Conservation (phyloP, 2,113 vertebrate species). For the Balaeniceps rex region DNA sequence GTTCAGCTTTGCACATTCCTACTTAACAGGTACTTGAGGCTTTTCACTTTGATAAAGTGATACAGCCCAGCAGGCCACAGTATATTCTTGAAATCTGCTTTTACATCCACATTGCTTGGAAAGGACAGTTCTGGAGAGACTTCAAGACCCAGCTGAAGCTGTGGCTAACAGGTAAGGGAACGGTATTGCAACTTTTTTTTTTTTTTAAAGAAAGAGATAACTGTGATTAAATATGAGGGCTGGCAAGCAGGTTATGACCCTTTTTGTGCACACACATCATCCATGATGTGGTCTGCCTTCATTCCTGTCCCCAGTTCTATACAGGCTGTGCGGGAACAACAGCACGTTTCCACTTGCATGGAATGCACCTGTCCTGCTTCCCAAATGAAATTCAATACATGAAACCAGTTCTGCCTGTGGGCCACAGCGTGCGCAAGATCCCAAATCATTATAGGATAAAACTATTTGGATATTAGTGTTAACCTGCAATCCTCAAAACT, state of each 20-base stretch:
- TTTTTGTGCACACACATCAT: neutral
- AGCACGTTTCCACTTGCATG: neutral
- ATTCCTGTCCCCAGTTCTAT: neutral
- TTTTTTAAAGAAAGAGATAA: neutral
- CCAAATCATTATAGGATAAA: neutral
- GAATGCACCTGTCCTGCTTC: neutral
- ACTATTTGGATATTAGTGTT: neutral
- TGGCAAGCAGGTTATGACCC: neutral
- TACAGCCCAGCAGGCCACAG: neutral
- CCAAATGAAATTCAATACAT: neutral
- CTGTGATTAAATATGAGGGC: neutral
- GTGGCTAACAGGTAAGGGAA: neutral
- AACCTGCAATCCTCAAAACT: neutral
- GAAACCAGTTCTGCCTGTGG: neutral
- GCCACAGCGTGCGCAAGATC: neutral
- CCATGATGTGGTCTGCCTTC: neutral
- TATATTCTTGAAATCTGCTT: neutral
- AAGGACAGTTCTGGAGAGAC: neutral
- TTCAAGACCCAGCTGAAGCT: neutral
- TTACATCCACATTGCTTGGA: neutral
- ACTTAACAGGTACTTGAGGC: neutral
- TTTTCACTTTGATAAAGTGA: neutral
- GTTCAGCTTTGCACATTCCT: neutral
- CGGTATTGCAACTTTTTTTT: neutral
- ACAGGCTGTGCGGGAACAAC: neutral